phyloP scores from a whole-genome alignment of 1,140 invertebrate species.

The Diachasma alloeum region DNA sequence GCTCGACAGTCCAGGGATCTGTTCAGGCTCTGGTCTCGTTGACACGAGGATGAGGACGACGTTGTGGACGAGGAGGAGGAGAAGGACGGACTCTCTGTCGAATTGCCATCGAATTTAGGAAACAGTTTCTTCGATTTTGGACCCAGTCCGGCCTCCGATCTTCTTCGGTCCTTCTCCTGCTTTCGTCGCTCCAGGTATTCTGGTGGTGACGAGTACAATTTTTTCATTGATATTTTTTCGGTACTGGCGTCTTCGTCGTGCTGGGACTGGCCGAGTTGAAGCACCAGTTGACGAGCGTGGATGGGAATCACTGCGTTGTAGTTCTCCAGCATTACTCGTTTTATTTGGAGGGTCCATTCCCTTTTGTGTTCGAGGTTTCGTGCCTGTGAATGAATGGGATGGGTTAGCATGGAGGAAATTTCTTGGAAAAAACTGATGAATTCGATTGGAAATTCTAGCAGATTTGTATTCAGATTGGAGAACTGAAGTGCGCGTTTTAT shows the following conservation, averaged over 20 bases:
- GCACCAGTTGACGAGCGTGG: conserved; percentile 90
- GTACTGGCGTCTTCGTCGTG: conserved; percentile 62
- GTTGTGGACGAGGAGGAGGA: conserved; percentile 20
- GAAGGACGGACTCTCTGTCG: conserved; percentile 33
- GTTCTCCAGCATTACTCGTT: conserved; percentile 93
- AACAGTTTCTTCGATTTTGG: conserved; percentile 65
- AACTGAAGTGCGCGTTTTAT: background rate
- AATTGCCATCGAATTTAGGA: conserved; percentile 59
- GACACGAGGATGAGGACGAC: conserved; percentile 54
- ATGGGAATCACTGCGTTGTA: conserved; percentile 93
- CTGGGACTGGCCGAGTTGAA: conserved; percentile 87
- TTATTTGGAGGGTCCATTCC: conserved; percentile 91
- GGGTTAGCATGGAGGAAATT: background rate
- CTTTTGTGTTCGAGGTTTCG: conserved; percentile 90
- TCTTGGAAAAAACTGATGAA: too few relatives aligned
- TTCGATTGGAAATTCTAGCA: too few relatives aligned
- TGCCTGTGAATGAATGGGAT: conserved; percentile 64
- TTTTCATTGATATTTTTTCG: conserved; percentile 70
- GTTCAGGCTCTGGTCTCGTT: conserved; percentile 56
- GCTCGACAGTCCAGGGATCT: conserved; percentile 53
- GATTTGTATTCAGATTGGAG: too few relatives aligned
- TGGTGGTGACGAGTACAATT: conserved; percentile 81
- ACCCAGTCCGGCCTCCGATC: conserved; percentile 72
- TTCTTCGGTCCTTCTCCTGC: conserved; percentile 74
- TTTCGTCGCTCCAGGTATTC: conserved; percentile 87